phyloP scores from a whole-genome alignment of 2,888 invertebrate species.

The Erebia palarica region DNA sequence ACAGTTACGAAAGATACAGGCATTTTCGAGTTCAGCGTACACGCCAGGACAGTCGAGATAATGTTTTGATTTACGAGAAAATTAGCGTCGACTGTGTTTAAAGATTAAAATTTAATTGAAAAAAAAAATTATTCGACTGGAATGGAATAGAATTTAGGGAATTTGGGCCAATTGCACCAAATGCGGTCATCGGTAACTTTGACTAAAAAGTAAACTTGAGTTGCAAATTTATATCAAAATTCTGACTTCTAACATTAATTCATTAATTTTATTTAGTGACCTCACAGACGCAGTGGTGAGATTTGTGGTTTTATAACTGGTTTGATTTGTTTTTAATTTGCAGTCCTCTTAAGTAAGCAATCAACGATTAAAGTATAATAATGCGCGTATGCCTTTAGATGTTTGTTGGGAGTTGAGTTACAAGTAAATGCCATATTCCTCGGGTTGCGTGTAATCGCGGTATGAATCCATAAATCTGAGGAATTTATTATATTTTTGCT shows the following conservation, averaged over 20 bases:
- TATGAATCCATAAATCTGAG: constrained; percentile 16
- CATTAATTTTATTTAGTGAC: too few relatives aligned
- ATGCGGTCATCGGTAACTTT: too few relatives aligned
- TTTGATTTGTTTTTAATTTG: too few relatives aligned
- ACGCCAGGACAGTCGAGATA: background rate
- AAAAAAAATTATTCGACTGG: background rate
- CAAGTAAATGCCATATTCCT: constrained; percentile 9
- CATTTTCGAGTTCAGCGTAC: constrained; percentile 3
- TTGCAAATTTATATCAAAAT: too few relatives aligned
- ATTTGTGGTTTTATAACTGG: too few relatives aligned
- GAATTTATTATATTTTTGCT: constrained; percentile 24
- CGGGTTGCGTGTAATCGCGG: constrained; percentile 9
- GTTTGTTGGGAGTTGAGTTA: background rate
- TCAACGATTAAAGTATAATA: background rate
- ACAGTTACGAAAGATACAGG: constrained; percentile 14
- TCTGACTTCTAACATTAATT: too few relatives aligned
- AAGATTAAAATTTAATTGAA: background rate
- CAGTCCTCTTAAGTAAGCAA: too few relatives aligned
- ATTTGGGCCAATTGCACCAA: too few relatives aligned
- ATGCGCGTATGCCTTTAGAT: background rate
- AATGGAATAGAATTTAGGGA: too few relatives aligned
- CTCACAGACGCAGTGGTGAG: too few relatives aligned
- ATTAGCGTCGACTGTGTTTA: background rate
- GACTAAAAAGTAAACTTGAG: too few relatives aligned
- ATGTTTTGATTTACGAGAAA: constrained; percentile 2